Conservation (phyloP, 64 coral and sea anemone species). For the Montipora efflorescens region DNA sequence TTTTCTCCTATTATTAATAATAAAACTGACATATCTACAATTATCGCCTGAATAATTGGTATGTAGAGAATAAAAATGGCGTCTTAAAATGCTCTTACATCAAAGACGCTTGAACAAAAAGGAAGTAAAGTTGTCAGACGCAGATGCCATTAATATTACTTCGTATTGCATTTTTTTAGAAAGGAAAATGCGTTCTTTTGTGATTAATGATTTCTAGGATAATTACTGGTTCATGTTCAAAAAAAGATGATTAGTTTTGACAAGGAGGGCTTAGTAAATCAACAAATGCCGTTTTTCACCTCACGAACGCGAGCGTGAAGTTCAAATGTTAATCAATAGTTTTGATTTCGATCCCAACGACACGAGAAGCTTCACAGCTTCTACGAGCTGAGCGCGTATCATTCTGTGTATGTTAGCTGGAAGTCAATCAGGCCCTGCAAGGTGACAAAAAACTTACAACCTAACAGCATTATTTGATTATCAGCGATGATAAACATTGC, state of each 20-base stretch:
- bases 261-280: neutral
- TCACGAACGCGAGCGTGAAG: neutral
- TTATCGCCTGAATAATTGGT: neutral
- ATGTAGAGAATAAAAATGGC: neutral
- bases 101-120: neutral
- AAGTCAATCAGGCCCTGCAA: neutral
- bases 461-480: slow-evolving; percentile 46
- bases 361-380: neutral
- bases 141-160: neutral
- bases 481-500: slow-evolving; percentile 37
- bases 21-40: neutral
- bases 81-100: neutral
- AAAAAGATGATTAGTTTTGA: neutral
- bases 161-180: no score
- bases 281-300: neutral
- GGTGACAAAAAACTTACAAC: slow-evolving; percentile 3
- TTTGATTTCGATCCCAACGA: neutral
- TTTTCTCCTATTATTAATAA: neutral
- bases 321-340: neutral
- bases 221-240: neutral
- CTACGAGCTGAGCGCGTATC: neutral
- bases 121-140: neutral
- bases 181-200: neutral
- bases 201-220: slow-evolving; percentile 19
- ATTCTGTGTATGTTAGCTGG: neutral